Conservation (phyloP, 2,888 invertebrate species). For the Smittia aterrima region DNA sequence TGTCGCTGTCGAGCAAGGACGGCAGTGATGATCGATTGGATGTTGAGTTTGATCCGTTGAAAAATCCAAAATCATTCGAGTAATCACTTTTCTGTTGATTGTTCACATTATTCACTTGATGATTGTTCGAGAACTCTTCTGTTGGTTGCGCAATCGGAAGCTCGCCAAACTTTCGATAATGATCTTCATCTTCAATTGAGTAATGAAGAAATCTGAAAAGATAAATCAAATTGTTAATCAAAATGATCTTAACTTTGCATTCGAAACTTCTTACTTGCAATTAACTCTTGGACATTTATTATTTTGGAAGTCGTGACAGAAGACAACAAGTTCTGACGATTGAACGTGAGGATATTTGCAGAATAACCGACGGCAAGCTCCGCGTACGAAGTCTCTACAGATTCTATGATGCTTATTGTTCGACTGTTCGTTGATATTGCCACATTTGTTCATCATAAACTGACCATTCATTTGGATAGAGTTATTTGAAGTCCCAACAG, state of each 20-base stretch:
- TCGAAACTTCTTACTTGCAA: slow-evolving; percentile 62
- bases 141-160: slow-evolving; percentile 56
- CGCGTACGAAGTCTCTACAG: slow-evolving; percentile 61
- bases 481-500: neutral
- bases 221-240: neutral
- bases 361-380: slow-evolving; percentile 55
- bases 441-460: neutral
- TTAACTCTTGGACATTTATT: slow-evolving; percentile 69
- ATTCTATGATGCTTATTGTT: slow-evolving; percentile 46
- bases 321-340: slow-evolving; percentile 50
- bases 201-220: slow-evolving; percentile 69
- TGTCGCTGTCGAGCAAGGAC: slow-evolving; percentile 19
- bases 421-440: neutral
- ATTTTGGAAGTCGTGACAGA: slow-evolving; percentile 72
- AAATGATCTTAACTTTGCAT: too few species aligned
- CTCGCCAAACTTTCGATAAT: slow-evolving; percentile 69
- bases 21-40: neutral
- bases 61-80: neutral
- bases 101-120: neutral
- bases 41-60: neutral
- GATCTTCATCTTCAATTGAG: slow-evolving; percentile 71
- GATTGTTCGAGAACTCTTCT: neutral
- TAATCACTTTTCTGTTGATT: neutral
- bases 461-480: neutral
- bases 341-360: slow-evolving; percentile 46